Evolutionary conservation across 2,797 vertebrate species (phyloP), one percentile per base, ranked within the genome.

Genomic region (Kryptolebias ocellatus): DNA sequence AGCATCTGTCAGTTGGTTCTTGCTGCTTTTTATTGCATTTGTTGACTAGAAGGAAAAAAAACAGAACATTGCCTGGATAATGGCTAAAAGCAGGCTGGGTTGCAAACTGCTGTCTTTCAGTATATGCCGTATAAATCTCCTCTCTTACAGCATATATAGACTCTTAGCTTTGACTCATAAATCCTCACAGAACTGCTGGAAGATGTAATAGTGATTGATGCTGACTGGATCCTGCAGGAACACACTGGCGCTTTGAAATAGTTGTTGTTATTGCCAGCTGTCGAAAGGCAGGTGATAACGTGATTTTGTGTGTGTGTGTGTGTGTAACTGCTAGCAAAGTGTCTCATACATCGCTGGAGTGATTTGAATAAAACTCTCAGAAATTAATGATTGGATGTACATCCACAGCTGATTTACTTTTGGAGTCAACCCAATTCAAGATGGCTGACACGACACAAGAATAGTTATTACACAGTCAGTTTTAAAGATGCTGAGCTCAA

Each of bases 41-140:
- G 10, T 47, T 71, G 34, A 71, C 29, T 50, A 51, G 42, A 15
- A 52, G 55, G 7, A 29, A 55, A 65, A 44, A 53, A 8, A 27
- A 53, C 59, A 44, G 53, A 70, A 45, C 12, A 57, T 6, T n/a
- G 54, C n/a, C 8, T 29, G 12, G 9, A 0, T 37, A 10, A 53
- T 45, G 6, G 27, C 20, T 51, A 20, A 46, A 53, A 53, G 27
- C n/a, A 54, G 52, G 24, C 28, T 46, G 2, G 27, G 6, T 39
- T 56, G 29, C 28, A 44, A 1, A 29, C 14, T 20, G 18, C 31
- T 53, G 42, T 11, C 17, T 63, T 50, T 58, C 5, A 28, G 1
- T 17, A 15, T 45, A 14, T 15, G 15, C 11, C 18, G 10, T 10
- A 12, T 39, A 39, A 39, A 39, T 39, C 37, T 39, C 10, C 37